Evolutionary conservation across 2,113 vertebrate species (phyloP), one percentile per base, ranked within the genome.

Genomic region (Lepisosteus oculatus): DNA sequence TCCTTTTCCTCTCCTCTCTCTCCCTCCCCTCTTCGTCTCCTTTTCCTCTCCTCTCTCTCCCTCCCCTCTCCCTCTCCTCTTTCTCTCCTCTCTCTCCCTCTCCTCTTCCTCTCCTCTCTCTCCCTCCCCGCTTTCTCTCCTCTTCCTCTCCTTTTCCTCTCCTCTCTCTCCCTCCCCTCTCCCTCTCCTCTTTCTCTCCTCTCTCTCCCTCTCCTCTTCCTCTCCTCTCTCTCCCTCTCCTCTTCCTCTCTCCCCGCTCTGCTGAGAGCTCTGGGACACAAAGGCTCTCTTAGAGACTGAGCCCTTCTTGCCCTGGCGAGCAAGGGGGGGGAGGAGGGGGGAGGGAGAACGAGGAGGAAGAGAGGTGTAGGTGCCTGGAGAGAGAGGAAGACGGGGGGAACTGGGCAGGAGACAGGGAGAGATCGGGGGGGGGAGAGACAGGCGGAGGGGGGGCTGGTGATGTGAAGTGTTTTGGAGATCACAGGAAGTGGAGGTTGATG

Each of bases 11-110:
- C 7, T 1, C 17, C 3, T 56, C 61, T 55, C 59, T 55, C 61
- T 47, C 55, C 57, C 42, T 44, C n/a, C 43, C 47, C 41, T 45
- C 71, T 29, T 12, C 47, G 8, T 65, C 43, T 72, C 54, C 14
- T 13, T 73, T 29, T 55, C n/a, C 61, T 69, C 72, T 44, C 43
- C 43, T n/a, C 13, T n/a, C 63, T 9, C 43, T 43, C 63, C 15
- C 29, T 44, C 56, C 47, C 55, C 54, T 29, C 68, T 59, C 56
- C 47, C 8, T 51, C 8, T 8, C 47, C 8, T 57, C 41, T 63
- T 55, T 68, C 55, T 67, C 45, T 51, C 55, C 55, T 12, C 43
- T 69, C 54, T 65, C 61, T 69, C 54, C 43, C 2, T 51, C 51
- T 72, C 29, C 17, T 15, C 29, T 55, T 61, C 55, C 41, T 55